Evolutionary conservation across 1,140 invertebrate genomes (phyloP).

Genomic region (Cydia pomonella): DNA sequence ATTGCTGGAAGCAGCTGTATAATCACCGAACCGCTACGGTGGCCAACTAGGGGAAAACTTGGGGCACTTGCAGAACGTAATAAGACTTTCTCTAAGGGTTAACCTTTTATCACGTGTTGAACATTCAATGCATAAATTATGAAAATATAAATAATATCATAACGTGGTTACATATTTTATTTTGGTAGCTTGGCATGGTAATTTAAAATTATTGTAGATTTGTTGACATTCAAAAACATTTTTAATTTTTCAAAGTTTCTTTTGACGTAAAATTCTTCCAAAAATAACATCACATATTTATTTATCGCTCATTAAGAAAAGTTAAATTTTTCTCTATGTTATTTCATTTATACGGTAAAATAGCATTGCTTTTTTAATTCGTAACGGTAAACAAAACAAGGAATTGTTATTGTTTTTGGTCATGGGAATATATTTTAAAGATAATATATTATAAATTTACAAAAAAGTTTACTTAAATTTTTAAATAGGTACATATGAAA

Average conservation of each 20-base stretch:
- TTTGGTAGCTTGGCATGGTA: neutral
- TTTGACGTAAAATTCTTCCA: neutral
- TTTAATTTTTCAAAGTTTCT: neutral
- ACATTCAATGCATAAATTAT: neutral
- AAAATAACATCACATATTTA: neutral
- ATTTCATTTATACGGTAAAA: too few relatives aligned
- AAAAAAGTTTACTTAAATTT: too few relatives aligned
- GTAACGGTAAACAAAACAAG: neutral
- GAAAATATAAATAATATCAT: neutral
- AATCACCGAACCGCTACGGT: conserved; percentile 45
- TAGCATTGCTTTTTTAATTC: neutral
- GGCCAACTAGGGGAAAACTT: conserved; percentile 34
- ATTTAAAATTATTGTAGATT: neutral
- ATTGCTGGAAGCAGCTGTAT: conserved; percentile 54
- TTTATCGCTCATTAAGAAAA: neutral
- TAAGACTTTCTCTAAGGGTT: neutral
- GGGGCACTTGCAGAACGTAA: neutral
- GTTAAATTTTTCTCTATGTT: neutral
- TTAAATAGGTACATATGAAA: too few relatives aligned
- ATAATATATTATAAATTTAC: neutral
- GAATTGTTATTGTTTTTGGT: too few relatives aligned
- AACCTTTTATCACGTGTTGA: neutral
- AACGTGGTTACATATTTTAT: neutral
- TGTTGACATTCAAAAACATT: too few relatives aligned
- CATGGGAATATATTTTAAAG: too few relatives aligned